Conservation (phyloP, 2,797 vertebrate species). For the Malurus splendens region DNA sequence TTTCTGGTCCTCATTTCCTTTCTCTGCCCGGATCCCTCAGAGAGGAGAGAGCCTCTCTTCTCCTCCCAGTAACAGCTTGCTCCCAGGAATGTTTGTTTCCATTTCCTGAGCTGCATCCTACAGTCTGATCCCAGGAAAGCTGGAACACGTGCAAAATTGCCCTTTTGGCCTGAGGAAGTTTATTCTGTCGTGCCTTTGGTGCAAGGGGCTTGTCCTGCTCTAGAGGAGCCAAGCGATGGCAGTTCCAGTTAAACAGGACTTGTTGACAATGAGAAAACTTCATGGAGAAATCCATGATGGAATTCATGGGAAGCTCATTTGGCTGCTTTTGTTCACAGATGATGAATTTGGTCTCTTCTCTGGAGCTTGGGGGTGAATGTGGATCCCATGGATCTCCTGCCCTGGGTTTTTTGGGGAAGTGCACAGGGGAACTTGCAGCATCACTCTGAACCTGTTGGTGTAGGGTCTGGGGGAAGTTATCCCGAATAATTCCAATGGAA, state of each 20-base stretch:
- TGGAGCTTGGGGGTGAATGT: not conserved
- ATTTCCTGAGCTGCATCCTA: not conserved
- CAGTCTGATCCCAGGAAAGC: not conserved
- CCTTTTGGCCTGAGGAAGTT: not conserved
- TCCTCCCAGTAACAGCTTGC: not conserved
- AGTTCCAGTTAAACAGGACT: not conserved
- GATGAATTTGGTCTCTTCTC: not conserved
- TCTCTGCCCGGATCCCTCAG: not conserved
- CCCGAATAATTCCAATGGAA: not conserved
- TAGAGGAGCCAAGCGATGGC: not conserved
- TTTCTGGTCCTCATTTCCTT: not conserved
- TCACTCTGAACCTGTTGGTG: not conserved
- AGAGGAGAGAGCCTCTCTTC: not conserved
- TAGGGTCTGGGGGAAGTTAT: not conserved
- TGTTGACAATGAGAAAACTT: not conserved
- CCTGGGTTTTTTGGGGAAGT: too few relatives aligned
- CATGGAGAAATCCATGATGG: not conserved
- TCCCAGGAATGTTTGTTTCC: not conserved
- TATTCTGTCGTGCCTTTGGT: not conserved
- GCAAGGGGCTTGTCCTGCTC: not conserved
- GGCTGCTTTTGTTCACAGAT: not conserved
- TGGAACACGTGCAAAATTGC: not conserved
- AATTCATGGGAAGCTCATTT: not conserved
- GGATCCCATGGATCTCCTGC: not conserved
- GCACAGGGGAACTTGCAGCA: not conserved